phyloP scores from a whole-genome alignment of 1,140 invertebrate species.

The Zaprionus africanus region DNA sequence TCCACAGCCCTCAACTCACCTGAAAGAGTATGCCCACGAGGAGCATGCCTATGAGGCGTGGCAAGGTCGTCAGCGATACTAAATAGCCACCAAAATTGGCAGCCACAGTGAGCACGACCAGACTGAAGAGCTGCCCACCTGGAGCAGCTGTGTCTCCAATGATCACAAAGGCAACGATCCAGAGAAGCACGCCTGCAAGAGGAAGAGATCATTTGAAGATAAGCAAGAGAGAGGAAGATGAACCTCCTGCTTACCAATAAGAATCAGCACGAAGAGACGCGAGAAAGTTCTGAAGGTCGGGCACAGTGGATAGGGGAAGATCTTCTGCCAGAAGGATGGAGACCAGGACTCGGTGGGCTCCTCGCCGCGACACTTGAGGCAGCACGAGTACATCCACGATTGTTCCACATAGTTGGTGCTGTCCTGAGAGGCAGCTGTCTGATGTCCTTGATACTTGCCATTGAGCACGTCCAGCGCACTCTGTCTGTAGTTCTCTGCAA shows the following conservation, averaged over 20 bases:
- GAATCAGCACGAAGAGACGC: constrained; percentile 87
- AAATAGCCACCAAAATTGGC: constrained; percentile 93
- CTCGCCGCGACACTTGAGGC: constrained; percentile 80
- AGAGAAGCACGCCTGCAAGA: constrained; percentile 87
- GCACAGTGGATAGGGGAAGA: constrained; percentile 92
- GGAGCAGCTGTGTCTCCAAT: constrained; percentile 90
- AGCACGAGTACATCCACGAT: constrained; percentile 83
- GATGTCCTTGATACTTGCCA: constrained; percentile 67
- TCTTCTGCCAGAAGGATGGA: constrained; percentile 89
- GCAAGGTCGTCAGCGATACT: constrained; percentile 90
- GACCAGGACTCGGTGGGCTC: constrained; percentile 90
- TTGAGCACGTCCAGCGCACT: constrained; percentile 69
- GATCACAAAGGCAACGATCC: constrained; percentile 90
- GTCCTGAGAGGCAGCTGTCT: constrained; percentile 34
- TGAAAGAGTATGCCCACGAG: constrained; percentile 91
- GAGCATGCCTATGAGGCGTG: constrained; percentile 94
- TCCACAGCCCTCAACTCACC: constrained; percentile 46
- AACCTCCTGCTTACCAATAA: constrained; percentile 86
- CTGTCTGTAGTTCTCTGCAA: constrained; percentile 65
- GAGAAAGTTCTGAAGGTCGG: constrained; percentile 92
- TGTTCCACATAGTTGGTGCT: constrained; percentile 74
- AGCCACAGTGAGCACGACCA: constrained; percentile 90
- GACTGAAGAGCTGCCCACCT: constrained; percentile 91
- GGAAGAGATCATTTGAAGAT: not conserved
- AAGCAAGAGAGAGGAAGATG: no score